Evolutionary conservation across 2,113 vertebrate species (phyloP), one percentile per base, ranked within the genome.

Genomic region (Ia io): DNA sequence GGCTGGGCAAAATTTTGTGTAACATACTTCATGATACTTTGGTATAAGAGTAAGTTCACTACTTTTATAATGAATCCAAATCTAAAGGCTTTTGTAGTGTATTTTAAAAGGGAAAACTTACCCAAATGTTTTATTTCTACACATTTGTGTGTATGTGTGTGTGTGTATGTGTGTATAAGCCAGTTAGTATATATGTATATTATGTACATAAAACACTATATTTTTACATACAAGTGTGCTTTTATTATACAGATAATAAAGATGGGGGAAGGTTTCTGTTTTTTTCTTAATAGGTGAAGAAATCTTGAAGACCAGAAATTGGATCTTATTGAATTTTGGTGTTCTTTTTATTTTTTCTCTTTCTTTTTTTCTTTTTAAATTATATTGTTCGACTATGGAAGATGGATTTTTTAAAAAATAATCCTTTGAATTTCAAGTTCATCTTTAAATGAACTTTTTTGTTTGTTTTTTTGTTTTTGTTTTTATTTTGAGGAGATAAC

Each of bases 221-320:
- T 97, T 98, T 98, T 96, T 97, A 97, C 90, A 30, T 98, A 96
- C 92, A 51, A 28, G 71, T 95, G 40, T 98, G 95, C 95, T 98
- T 98, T 97, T 98, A 91, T 86, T 98, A 97, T 96, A 67, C 97
- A 98, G 97, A 97, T 98, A 96, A 97, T 98, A 98, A 98, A 98
- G 97, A 97, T 65, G 98, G 98, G 98, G 98, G 98, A 98, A 98
- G 98, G 96, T 98, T 98, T 98, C 98, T 99, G 97, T 98, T 97
- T 98, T 98, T 98, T 98, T 98, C 98, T 96, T 98, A 98, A 99
- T 99, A 99, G 99, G 99, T 98, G 98, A 99, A 99, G 99, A 99
- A 98, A 98, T 97, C 98, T 98, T 98, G 98, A 98, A 98, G 98
- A 98, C 98, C 98, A 97, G 99, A 99, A 98, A 98, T 98, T 98